Conservation (phyloP, 2,888 invertebrate genomes). For the Trilocha varians region DNA sequence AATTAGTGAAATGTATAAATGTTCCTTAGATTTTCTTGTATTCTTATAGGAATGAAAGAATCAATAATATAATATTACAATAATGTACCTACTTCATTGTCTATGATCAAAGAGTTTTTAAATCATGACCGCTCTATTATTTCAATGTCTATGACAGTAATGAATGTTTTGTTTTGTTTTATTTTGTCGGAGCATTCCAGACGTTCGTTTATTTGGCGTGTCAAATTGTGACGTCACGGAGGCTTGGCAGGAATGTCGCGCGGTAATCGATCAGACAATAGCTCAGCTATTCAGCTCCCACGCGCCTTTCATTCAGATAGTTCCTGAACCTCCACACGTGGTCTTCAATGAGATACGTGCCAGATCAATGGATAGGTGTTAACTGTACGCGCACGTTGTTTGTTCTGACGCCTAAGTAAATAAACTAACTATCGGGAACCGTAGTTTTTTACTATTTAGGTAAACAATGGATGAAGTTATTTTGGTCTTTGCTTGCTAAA, state of each 20-base stretch:
- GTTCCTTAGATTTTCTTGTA: too few species aligned
- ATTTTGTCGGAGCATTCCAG: neutral
- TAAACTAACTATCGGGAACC: neutral
- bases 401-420: neutral
- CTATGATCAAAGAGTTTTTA: too few species aligned
- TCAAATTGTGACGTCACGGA: constrained; percentile 23
- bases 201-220: neutral
- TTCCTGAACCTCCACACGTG: neutral
- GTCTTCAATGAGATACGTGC: constrained; percentile 1
- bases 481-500: too few species aligned
- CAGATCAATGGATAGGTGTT: neutral
- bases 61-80: too few species aligned
- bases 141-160: too few species aligned
- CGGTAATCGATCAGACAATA: constrained; percentile 14
- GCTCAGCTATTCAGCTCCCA: constrained; percentile 20
- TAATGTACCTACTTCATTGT: too few species aligned
- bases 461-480: too few species aligned
- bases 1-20: too few species aligned
- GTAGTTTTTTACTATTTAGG: neutral
- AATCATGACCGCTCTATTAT: too few species aligned
- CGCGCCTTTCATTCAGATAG: constrained; percentile 15
- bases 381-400: neutral
- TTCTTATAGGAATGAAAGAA: too few species aligned
- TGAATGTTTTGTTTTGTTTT: neutral
- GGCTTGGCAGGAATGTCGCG: constrained; percentile 26